Evolutionary conservation across 2,888 invertebrate species (phyloP).

Genomic region (Julus scanicus): DNA sequence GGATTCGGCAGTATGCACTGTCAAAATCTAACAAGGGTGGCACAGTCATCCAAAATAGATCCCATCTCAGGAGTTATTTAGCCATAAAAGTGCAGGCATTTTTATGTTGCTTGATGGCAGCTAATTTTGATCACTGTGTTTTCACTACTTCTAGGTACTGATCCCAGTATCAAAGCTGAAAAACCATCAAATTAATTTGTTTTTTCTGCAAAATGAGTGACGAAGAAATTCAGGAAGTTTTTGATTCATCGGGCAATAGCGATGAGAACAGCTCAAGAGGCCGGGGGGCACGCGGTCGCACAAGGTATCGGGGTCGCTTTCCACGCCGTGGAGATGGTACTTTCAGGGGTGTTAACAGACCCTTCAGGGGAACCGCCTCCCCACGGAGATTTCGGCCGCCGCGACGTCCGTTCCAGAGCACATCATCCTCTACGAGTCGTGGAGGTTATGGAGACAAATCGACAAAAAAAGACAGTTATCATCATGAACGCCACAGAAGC

Average conservation of each 20-base stretch:
- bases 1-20: no score
- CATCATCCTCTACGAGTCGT: not conserved
- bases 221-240: not conserved
- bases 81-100: no score
- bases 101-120: no score
- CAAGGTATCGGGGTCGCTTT: not conserved
- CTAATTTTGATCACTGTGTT: no score
- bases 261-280: not conserved
- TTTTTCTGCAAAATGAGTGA: not conserved
- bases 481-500: conserved; percentile 4
- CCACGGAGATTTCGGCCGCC: not conserved
- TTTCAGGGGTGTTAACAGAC: not conserved
- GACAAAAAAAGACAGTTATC: not conserved
- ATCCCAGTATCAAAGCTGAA: no score
- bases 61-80: no score
- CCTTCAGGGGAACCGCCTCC: not conserved
- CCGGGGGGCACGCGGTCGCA: not conserved
- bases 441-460: not conserved
- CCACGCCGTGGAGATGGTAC: not conserved
- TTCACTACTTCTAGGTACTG: no score
- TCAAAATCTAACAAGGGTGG: no score
- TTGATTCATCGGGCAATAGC: not conserved
- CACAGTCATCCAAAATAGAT: no score
- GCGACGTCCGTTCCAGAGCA: not conserved
- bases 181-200: no score